Conservation (phyloP, 2,113 vertebrate species). For the Forbesichthys papilliferus region DNA sequence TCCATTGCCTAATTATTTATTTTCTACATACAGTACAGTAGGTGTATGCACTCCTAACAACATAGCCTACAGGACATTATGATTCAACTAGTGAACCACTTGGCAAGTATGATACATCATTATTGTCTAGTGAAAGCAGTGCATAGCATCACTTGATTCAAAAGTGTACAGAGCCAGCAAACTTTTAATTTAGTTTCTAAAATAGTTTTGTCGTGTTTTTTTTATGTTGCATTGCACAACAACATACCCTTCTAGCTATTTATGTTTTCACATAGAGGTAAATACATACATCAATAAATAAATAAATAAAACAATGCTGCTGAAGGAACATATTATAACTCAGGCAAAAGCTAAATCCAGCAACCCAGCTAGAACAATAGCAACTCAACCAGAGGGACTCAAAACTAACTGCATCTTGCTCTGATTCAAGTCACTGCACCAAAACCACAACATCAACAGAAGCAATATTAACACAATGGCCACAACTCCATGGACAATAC, state of each 20-base stretch:
- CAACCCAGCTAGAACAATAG: conserved; percentile 1
- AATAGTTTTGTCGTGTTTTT: background rate
- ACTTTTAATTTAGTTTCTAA: conserved; percentile 28
- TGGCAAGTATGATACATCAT: too few relatives aligned
- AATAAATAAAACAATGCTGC: background rate
- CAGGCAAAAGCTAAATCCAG: background rate
- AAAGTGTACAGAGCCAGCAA: conserved; percentile 35
- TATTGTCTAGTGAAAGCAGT: background rate
- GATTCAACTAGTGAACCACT: background rate
- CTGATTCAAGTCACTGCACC: conserved; percentile 12
- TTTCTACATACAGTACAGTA: too few relatives aligned
- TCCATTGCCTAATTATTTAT: too few relatives aligned
- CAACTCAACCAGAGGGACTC: background rate
- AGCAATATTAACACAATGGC: background rate
- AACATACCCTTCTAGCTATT: background rate
- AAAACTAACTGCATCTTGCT: background rate
- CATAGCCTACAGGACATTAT: too few relatives aligned
- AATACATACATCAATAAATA: background rate
- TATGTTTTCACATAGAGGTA: background rate
- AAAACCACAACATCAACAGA: background rate
- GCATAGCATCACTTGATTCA: background rate
- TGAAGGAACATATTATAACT: background rate
- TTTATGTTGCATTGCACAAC: background rate
- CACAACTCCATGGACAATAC: background rate
- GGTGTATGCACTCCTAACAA: too few relatives aligned